Evolutionary conservation across 1,140 invertebrate genomes (phyloP).

Genomic region (Archivesica marissinica): DNA sequence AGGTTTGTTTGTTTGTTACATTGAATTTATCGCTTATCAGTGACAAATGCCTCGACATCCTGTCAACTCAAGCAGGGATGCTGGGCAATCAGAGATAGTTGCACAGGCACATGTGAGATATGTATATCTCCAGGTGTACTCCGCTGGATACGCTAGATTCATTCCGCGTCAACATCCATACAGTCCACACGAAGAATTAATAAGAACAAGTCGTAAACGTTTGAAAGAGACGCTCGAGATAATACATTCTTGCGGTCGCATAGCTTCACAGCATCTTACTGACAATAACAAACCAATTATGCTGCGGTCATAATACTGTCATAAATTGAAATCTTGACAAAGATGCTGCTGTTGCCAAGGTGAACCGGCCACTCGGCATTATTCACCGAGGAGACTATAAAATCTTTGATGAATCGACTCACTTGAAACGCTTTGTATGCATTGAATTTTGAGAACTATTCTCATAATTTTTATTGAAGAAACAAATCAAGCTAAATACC

Average conservation of each 20-base stretch:
- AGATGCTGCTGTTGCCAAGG: not conserved
- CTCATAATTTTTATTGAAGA: too few relatives aligned
- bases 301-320: not conserved
- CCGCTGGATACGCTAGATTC: conserved; percentile 13
- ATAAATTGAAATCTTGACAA: not conserved
- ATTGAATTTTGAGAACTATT: too few relatives aligned
- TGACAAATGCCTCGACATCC: conserved; percentile 25
- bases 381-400: not conserved
- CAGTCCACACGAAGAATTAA: not conserved
- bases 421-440: too few relatives aligned
- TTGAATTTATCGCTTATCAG: conserved; percentile 21
- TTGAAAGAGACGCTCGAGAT: not conserved
- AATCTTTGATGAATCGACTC: too few relatives aligned
- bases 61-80: conserved; percentile 45
- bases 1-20: conserved; percentile 41
- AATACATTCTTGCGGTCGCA: not conserved
- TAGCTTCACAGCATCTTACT: conserved; percentile 2
- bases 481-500: too few relatives aligned
- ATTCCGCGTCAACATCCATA: conserved; percentile 34
- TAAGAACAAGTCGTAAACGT: not conserved
- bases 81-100: not conserved
- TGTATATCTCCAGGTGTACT: conserved; percentile 39
- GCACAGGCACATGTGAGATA: conserved; percentile 5
- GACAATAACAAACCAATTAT: not conserved
- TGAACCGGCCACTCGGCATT: not conserved